Evolutionary conservation across 2,797 vertebrate species (phyloP), one percentile per base, ranked within the genome.

Genomic region (Chrosomus eos): DNA sequence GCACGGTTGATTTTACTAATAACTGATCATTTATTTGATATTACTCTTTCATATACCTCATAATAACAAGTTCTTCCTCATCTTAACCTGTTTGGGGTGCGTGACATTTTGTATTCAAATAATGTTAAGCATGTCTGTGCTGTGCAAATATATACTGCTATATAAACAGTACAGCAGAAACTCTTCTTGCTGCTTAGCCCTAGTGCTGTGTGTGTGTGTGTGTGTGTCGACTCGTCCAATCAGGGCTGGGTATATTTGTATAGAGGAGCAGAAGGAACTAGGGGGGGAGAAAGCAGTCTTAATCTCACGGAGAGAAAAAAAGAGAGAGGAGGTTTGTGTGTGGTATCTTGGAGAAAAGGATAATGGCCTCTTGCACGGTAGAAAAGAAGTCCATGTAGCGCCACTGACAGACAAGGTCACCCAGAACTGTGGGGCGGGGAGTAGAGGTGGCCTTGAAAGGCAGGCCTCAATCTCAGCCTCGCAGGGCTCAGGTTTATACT

Each of bases 351-450:
- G 90, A 92, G 89, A 91, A 90, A 84, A 89, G 87, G 91, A 93
- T 94, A 94, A 95, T 94, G 89, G 89, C 91, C 89, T 92, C 92
- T 92, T 87, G 91, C 91, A 80, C 91, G 88, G 86, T 92, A 90
- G 89, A 92, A 92, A 92, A 82, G 81, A 82, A 92, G 88, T 91
- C 91, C 93, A 93, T 83, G 90, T 92, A 90, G 92, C 91, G 93
- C 88, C 77, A 28, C 90, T 93, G 93, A 94, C 93, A 93, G 94
- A 93, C 94, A 94, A 94, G 95, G 95, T 96, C 95, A 95, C 85
- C 85, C 90, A 90, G 93, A 92, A 90, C 86, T 86, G 74, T 93
- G 92, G 92, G 92, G 76, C 71, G 78, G 60, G 40, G 68, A 62
- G 58, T 40, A 33, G 76, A 74, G 31, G 93, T 95, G 93, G 93